phyloP scores from a whole-genome alignment of 2,888 invertebrate genomes.

The Limnephilus marmoratus region DNA sequence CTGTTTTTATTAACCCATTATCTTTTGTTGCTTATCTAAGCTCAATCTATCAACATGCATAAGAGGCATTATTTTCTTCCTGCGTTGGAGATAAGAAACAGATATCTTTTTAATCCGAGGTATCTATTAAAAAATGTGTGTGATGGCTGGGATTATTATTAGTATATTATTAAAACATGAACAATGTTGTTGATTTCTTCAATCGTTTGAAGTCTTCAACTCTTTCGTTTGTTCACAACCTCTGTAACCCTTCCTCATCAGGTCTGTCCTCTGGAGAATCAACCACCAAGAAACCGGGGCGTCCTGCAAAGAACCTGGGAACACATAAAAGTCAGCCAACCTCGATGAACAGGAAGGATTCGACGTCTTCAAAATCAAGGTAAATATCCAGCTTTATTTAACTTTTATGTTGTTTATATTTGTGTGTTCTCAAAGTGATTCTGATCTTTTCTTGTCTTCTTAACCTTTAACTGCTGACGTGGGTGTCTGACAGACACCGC shows the following conservation, averaged over 20 bases:
- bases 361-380: conserved; percentile 63
- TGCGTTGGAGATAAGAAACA: conserved; percentile 20
- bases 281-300: conserved; percentile 69
- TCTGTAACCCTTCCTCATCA: conserved; percentile 40
- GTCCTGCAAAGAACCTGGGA: conserved; percentile 67
- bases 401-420: background rate
- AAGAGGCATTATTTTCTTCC: conserved; percentile 11
- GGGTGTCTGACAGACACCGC: no score
- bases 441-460: background rate
- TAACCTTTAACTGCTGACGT: no score
- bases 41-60: conserved; percentile 3
- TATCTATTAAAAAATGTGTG: background rate
- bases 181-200: conserved; percentile 31
- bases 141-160: background rate
- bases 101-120: conserved; percentile 41
- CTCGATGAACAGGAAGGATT: conserved; percentile 64
- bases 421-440: background rate
- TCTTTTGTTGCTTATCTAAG: background rate
- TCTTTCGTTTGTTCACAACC: conserved; percentile 19
- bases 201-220: background rate
- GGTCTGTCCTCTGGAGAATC: conserved; percentile 23
- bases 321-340: conserved; percentile 60
- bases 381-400: background rate
- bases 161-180: conserved; percentile 37
- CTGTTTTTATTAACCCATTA: background rate